Evolutionary conservation across 2,113 vertebrate genomes (phyloP).

Genomic region (Psettodes erumei): DNA sequence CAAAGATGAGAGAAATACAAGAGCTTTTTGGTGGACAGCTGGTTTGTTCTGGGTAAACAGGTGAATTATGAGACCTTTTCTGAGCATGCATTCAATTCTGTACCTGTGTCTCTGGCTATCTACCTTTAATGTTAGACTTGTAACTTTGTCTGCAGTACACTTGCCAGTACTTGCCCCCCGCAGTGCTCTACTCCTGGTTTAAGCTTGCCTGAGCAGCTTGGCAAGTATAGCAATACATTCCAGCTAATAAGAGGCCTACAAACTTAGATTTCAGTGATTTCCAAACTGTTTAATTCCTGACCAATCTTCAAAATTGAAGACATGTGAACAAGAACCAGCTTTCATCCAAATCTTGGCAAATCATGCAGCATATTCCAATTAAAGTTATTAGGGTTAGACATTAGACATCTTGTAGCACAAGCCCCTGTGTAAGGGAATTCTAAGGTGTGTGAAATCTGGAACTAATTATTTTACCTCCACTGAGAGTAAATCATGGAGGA

Average conservation of each 20-base stretch:
- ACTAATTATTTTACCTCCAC: slow-evolving; percentile 33
- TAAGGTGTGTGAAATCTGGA: slow-evolving; percentile 27
- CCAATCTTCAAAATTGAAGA: slow-evolving; percentile 26
- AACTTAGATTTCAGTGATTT: slow-evolving; percentile 45
- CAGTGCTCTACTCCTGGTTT: slow-evolving; percentile 24
- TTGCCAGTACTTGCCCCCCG: slow-evolving; percentile 15
- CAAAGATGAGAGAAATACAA: not conserved
- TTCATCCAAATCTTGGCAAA: slow-evolving; percentile 5
- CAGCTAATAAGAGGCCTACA: slow-evolving; percentile 9
- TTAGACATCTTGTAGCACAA: slow-evolving; percentile 17
- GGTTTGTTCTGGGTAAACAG: slow-evolving; percentile 23
- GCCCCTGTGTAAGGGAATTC: not conserved
- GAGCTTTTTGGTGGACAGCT: not conserved
- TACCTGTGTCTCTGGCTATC: not conserved
- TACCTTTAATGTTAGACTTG: slow-evolving; percentile 17
- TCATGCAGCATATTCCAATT: slow-evolving; percentile 19
- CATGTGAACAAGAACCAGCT: slow-evolving; percentile 17
- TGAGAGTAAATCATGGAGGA: not conserved
- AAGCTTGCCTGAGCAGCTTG: slow-evolving; percentile 58
- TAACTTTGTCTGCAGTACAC: slow-evolving; percentile 20
- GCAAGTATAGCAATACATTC: slow-evolving; percentile 36
- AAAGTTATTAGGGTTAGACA: slow-evolving; percentile 26
- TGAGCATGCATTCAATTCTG: not conserved
- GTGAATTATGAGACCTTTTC: slow-evolving; percentile 14
- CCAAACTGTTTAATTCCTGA: slow-evolving; percentile 44